Base-by-base conservation (phyloP, 2,797 vertebrate species). In the Karalla daura region DNA sequence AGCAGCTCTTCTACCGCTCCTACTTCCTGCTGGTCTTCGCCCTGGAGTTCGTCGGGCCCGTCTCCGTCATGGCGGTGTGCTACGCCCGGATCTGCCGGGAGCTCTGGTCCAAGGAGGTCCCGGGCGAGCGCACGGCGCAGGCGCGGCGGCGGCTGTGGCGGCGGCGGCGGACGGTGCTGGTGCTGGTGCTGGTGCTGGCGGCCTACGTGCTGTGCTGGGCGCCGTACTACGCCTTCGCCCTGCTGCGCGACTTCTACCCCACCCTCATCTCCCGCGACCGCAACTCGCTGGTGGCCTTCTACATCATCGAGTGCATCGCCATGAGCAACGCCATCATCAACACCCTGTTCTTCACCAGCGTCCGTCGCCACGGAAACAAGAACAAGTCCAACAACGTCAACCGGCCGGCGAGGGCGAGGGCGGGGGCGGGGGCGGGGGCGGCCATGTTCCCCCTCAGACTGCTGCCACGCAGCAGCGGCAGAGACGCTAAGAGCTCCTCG, bases 281-380 rank as follows among this genome's bases (percentile, higher is more conserved):
- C 71, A 95, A 99, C 90, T 97, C 95, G 15, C 93, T 98, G 37
- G 95, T 96, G 0, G 96, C 93, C 17, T 99, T 96, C 86, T 98
- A 98, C 64, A 87, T 95, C 15, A 94, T 98, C 0, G 95, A 98
- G 88, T 98, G 97, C 85, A 91, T 99, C 0, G 95, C 97, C 76
- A 98, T 99, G 97, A 97, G 96, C 85, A 98, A 99, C 73, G 97
- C 96, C 55, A 90, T 98, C 91, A 97, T 99, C 81, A 98, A 98
- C 86, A 98, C 97, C 0, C 86, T 98, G 76, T 97, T 95, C 77
- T 97, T 98, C 0, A 89, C 98, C 33, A 94, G 94, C 0, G 95
- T 96, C 25, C 95, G n/a, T n/a, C n/a, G n/a, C n/a, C n/a, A n/a
- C n/a, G n/a, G 93, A 63, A 96, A 94, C 80, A 94, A 91, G 69